Evolutionary conservation across 2,797 vertebrate genomes (phyloP).

Genomic region (Heteromormyrus szaboi): DNA sequence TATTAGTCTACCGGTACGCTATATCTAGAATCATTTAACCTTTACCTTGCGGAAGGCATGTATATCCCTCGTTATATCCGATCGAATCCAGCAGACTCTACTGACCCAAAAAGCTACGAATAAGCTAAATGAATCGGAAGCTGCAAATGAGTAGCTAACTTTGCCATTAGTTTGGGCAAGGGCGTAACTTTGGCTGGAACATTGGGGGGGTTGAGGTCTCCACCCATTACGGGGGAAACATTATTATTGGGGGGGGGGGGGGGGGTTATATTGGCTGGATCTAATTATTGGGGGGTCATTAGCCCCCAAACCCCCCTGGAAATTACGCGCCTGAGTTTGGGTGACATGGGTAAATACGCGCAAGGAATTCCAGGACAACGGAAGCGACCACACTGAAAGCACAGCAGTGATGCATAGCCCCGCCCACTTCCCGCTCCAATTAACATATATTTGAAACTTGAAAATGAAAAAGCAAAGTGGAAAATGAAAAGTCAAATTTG

Average conservation of each 20-base stretch:
- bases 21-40: neutral
- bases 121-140: neutral
- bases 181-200: no score
- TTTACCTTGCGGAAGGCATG: neutral
- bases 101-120: neutral
- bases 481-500: neutral
- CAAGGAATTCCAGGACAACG: neutral
- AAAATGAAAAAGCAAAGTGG: neutral
- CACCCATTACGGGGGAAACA: no score
- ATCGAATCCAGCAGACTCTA: neutral
- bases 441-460: neutral
- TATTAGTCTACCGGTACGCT: neutral
- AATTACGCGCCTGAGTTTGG: no score
- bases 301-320: no score
- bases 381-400: neutral
- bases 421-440: neutral
- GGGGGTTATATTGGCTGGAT: no score
- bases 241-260: no score
- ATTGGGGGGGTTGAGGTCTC: no score
- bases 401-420: no score
- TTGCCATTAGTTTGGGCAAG: neutral
- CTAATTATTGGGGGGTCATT: no score
- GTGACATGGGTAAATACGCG: neutral
- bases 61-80: neutral
- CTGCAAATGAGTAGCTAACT: neutral